phyloP scores from a whole-genome alignment of 2,113 vertebrate species.

The Aepyceros melampus region DNA sequence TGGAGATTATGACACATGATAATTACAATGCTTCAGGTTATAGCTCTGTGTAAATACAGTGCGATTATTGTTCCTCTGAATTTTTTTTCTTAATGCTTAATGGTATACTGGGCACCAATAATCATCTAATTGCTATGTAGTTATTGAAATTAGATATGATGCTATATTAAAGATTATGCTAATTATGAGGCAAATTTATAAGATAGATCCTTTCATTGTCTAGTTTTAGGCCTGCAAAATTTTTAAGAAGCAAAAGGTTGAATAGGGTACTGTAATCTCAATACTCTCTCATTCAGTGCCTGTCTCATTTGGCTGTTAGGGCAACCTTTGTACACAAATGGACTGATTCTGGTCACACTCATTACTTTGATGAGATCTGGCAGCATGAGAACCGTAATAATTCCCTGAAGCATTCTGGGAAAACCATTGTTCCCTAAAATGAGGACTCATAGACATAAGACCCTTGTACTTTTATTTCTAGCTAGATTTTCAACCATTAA shows the following conservation, averaged over 20 bases:
- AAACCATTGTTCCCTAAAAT: constrained; percentile 6
- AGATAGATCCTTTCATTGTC: not conserved
- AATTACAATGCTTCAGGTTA: constrained; percentile 57
- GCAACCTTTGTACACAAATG: not conserved
- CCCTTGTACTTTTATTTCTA: constrained; percentile 17
- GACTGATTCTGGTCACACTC: not conserved
- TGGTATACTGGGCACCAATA: constrained; percentile 36
- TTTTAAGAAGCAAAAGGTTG: constrained; percentile 36
- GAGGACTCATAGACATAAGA: not conserved
- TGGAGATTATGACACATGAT: not conserved
- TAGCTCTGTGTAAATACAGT: constrained; percentile 30
- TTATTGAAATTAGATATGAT: constrained; percentile 58
- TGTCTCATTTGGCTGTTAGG: not conserved
- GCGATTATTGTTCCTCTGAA: constrained; percentile 47
- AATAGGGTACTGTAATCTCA: not conserved
- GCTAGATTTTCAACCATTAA: not conserved
- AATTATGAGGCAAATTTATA: constrained; percentile 51
- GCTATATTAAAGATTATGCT: constrained; percentile 44
- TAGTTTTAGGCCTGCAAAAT: constrained; percentile 15
- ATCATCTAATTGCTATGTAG: constrained; percentile 60
- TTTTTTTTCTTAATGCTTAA: constrained; percentile 43
- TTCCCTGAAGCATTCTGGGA: not conserved
- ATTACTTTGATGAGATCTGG: not conserved
- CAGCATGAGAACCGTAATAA: not conserved
- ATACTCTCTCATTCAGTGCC: not conserved